These are phyloP conservation scores for Catagonus wagneri DNA, from an alignment of 2,113 vertebrate genomes.

Conservation along the genomic window DNA sequence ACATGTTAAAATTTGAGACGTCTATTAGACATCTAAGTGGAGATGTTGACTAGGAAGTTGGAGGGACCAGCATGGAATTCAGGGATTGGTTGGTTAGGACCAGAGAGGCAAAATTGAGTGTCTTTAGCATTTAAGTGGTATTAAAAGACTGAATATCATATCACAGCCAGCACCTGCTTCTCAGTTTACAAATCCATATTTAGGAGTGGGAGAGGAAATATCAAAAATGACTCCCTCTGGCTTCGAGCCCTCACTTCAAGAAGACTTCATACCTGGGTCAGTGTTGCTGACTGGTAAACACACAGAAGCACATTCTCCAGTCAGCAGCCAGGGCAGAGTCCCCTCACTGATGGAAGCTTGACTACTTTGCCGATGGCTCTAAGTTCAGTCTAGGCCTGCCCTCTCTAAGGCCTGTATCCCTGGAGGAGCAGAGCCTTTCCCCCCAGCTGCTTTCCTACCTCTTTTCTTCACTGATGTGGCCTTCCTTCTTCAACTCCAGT, in stretches of 20 bases:
- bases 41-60: not conserved
- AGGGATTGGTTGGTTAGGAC: not conserved
- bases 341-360: no score
- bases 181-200: not conserved
- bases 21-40: not conserved
- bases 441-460: not conserved
- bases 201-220: not conserved
- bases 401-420: not conserved
- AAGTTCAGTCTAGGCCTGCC: not conserved
- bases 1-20: not conserved
- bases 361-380: not conserved
- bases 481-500: not conserved
- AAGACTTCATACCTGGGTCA: not conserved
- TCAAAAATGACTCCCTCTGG: not conserved
- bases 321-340: not conserved
- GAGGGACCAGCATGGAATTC: not conserved
- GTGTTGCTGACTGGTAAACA: accelerated
- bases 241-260: not conserved
- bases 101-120: not conserved
- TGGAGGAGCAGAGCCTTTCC: not conserved
- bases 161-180: not conserved
- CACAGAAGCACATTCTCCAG: not conserved
- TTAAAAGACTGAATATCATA: not conserved
- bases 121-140: not conserved
- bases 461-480: not conserved